Percentiles rank a stretch among this genome's conserved stretches.
phyloP scores from a whole-genome alignment of 2,888 invertebrate species.

The Drosophila borealis region DNA sequence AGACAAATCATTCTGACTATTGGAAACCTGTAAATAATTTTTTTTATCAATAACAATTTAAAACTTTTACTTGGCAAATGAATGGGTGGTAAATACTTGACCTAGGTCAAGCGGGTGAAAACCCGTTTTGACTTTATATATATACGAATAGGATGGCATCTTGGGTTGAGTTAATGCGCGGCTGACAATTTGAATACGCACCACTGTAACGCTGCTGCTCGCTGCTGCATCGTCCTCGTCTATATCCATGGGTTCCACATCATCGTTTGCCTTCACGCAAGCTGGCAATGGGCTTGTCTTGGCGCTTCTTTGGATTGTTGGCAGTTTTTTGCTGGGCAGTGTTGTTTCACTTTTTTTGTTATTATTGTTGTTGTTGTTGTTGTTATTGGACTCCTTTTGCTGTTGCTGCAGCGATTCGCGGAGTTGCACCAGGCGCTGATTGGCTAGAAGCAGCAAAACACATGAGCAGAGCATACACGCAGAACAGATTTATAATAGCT shows the following conservation, averaged over 20 bases:
- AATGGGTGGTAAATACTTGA: no score
- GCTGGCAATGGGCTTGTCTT: not conserved
- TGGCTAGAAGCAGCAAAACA: conserved; percentile 30
- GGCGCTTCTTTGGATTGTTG: not conserved
- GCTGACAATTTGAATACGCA: conserved; percentile 3
- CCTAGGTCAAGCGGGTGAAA: no score
- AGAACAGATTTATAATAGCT: not conserved
- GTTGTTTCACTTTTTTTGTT: not conserved
- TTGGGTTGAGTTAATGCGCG: no score
- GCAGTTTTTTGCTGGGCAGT: not conserved
- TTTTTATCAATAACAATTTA: no score
- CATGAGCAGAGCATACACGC: not conserved
- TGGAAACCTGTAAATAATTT: no score
- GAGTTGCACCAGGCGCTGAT: conserved; percentile 46
- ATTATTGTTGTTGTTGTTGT: not conserved
- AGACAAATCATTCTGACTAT: no score
- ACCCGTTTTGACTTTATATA: no score
- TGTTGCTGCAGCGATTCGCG: conserved; percentile 28
- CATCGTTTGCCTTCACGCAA: not conserved
- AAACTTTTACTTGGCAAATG: no score
- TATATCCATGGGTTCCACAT: conserved; percentile 71
- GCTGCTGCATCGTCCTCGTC: conserved; percentile 8
- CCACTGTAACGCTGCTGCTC: not conserved
- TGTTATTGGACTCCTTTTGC: conserved; percentile 23
- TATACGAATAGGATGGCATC: no score